phyloP scores from a whole-genome alignment of 2,888 invertebrate species.

The Dynastes hyllus region DNA sequence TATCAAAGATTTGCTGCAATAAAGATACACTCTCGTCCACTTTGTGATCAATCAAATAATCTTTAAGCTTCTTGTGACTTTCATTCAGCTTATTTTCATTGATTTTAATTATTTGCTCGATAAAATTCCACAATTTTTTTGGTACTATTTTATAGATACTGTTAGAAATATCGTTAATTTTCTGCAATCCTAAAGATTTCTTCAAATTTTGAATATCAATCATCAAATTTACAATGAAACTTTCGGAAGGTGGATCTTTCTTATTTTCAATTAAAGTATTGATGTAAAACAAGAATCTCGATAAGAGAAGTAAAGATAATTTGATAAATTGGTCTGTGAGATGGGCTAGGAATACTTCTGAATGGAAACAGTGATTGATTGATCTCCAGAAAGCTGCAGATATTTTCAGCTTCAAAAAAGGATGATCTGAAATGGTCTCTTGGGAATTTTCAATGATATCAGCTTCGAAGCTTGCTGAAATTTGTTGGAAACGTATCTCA shows the following conservation, averaged over 20 bases:
- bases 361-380: slow-evolving; percentile 79
- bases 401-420: slow-evolving; percentile 72
- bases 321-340: slow-evolving; percentile 92
- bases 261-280: slow-evolving; percentile 15
- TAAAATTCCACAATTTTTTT: slow-evolving; percentile 57
- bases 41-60: slow-evolving; percentile 62
- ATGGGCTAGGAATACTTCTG: slow-evolving; percentile 85
- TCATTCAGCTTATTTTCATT: slow-evolving; percentile 59
- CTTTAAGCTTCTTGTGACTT: slow-evolving; percentile 58
- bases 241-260: slow-evolving; percentile 19
- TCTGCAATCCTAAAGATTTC: slow-evolving; percentile 43
- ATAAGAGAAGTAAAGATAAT: slow-evolving; percentile 86
- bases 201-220: slow-evolving; percentile 45
- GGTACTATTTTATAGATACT: slow-evolving; percentile 63
- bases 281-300: slow-evolving; percentile 87
- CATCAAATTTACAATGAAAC: slow-evolving; percentile 51
- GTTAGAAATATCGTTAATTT: slow-evolving; percentile 53
- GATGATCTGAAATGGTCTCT: slow-evolving; percentile 3
- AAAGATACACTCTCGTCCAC: slow-evolving; percentile 73
- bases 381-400: slow-evolving; percentile 72
- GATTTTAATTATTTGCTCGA: slow-evolving; percentile 60
- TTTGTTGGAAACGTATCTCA: slow-evolving; percentile 95
- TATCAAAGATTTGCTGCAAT: slow-evolving; percentile 90
- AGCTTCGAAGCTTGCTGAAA: slow-evolving; percentile 81
- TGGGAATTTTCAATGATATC: slow-evolving; percentile 66